Conservation (phyloP, 2,113 vertebrate genomes). For the Myxocyprinus asiaticus region DNA sequence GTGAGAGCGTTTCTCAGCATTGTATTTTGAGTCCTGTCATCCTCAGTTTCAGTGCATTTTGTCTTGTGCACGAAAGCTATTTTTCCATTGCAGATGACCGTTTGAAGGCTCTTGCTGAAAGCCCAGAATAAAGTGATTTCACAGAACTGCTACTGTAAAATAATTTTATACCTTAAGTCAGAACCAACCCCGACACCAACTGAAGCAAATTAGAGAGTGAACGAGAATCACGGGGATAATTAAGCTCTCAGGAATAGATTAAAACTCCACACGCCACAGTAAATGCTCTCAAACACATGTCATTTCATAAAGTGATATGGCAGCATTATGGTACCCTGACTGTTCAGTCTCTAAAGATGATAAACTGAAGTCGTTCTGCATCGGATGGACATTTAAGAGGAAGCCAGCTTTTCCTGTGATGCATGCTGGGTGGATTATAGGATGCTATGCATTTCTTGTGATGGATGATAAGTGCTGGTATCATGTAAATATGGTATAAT, state of each 20-base stretch:
- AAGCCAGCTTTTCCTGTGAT: background rate
- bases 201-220: background rate
- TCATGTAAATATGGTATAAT: slow-evolving; percentile 13
- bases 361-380: background rate
- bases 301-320: slow-evolving; percentile 34
- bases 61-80: no score
- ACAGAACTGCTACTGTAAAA: background rate
- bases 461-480: slow-evolving; percentile 17
- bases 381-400: background rate
- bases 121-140: background rate
- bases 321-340: slow-evolving; percentile 7
- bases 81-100: background rate
- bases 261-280: slow-evolving; percentile 20
- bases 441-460: slow-evolving; percentile 6
- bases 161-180: background rate
- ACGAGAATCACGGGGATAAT: slow-evolving; percentile 4
- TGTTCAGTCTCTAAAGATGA: background rate
- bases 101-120: background rate
- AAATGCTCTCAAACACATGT: slow-evolving; percentile 25
- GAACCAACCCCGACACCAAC: background rate
- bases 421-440: background rate
- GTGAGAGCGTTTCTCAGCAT: background rate
- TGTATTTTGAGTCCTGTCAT: background rate
- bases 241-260: slow-evolving; percentile 23
- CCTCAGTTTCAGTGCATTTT: background rate